Evolutionary conservation across 2,797 vertebrate species (phyloP), one percentile per base, ranked within the genome.

Genomic region (Gallinago nigripennis): DNA sequence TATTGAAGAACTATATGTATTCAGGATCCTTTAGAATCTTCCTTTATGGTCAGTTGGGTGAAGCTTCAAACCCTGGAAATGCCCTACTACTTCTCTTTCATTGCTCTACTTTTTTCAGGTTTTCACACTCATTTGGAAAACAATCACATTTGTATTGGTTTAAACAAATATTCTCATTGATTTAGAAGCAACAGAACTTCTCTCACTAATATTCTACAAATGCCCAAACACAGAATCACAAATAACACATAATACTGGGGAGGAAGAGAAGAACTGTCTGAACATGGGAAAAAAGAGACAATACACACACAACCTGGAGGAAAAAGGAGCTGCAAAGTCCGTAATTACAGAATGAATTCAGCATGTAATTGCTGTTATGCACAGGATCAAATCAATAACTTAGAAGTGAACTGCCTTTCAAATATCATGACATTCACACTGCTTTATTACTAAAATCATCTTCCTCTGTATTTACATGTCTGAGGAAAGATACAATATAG

Each of bases 71-170:
- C 8, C 13, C 48, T 43, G 37, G 12, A 80, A 92, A 82, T 21
- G 0, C 18, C 6, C 73, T 61, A 46, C 41, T 64, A 64, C 16
- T 73, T 88, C 57, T 78, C 27, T 78, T 41, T 7, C 30, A 33
- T 31, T 11, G 1, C n/a, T 84, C 64, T 83, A 9, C 6, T 73
- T 56, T 56, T 69, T 58, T 65, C 64, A 77, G 14, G 20, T 68
- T 95, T 86, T 72, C 46, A 72, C 16, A 65, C 3, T n/a, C 15
- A 41, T 43, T 54, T 61, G 31, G n/a, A 75, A 86, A 93, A 79
- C 58, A 48, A 30, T 30, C 3, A 7, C 18, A 14, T 39, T 58
- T 92, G 70, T 76, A 77, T 31, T 76, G 16, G 7, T 71, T 75
- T 78, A 85, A 69, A 79, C 18, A 72, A 87, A 68, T 30, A 58